Conservation (phyloP, 1,140 invertebrate species). For the Stegodyphus dumicola region DNA sequence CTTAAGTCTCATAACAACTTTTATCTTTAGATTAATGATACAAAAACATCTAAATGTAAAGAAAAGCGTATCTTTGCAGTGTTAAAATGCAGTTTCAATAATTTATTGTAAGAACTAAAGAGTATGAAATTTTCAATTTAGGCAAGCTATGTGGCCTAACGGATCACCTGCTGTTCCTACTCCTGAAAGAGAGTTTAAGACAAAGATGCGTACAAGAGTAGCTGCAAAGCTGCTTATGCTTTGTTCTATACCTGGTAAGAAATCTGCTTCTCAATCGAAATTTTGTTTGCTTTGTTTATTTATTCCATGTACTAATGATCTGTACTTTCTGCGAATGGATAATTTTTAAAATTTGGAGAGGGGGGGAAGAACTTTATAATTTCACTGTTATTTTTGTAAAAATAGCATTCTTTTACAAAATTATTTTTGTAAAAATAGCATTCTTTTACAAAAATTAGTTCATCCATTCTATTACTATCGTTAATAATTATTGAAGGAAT, state of each 20-base stretch:
- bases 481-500: too few relatives aligned
- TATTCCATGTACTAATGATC: not conserved
- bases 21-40: too few relatives aligned
- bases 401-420: not conserved
- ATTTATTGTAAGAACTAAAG: too few relatives aligned
- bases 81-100: too few relatives aligned
- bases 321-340: not conserved
- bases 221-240: slow-evolving; percentile 87
- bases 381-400: not conserved
- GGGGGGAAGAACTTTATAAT: not conserved
- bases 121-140: slow-evolving; percentile 66
- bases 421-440: too few relatives aligned
- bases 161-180: slow-evolving; percentile 75
- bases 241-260: slow-evolving; percentile 79
- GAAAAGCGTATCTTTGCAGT: too few relatives aligned
- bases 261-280: not conserved
- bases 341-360: not conserved
- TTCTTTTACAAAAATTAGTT: too few relatives aligned
- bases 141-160: slow-evolving; percentile 83
- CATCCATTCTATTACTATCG: too few relatives aligned
- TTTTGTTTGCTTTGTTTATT: not conserved
- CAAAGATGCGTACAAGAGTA: slow-evolving; percentile 82
- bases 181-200: slow-evolving; percentile 77
- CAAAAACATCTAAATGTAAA: too few relatives aligned
- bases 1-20: too few relatives aligned